Evolutionary conservation across 1,140 invertebrate genomes (phyloP), one percentile per base, ranked within the genome.

Genomic region (Megalonaias nervosa): DNA sequence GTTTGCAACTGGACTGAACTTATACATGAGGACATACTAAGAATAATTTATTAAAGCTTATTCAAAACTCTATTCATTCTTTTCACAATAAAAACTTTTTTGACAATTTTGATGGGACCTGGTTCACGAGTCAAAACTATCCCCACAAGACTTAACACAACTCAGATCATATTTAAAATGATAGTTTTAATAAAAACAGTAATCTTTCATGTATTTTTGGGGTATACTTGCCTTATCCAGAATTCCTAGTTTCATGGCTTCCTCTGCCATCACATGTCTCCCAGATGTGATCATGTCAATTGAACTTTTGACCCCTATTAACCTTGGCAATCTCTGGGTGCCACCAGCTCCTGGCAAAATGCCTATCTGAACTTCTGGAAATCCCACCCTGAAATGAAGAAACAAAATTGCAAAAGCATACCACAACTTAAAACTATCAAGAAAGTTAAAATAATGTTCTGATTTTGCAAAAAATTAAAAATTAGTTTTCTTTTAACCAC

Each of bases 211-310:
- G 38, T 48, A 48, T 6, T 48, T 48, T 9, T 48, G 0, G 38
- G 38, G 38, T 48, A 48, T 48, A 59, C 16, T 26, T 75, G 89
- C 89, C 83, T 87, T 80, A 77, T 90, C 87, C 65, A 90, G 71
- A 21, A 90, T 84, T 1, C 89, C 88, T 81, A 86, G 82, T 48
- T 87, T 84, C 62, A 77, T 66, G 23, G 88, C 89, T 38, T 86
- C 77, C 65, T 76, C 57, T 21, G 82, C 86, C 59, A 69, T 17
- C 14, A 90, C 78, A 77, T 84, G 85, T 19, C 80, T 74, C 6
- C 89, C 87, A 62, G 85, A 83, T 64, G 84, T 76, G 38, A 90
- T 88, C 67, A 89, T 84, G 11, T 88, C 86, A 71, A 89, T 81
- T 17, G 89, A 85, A 75, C 83, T 77, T 57, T 77, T 64, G 38